Conservation (phyloP, 1,140 invertebrate genomes). For the Cydia strobilella region DNA sequence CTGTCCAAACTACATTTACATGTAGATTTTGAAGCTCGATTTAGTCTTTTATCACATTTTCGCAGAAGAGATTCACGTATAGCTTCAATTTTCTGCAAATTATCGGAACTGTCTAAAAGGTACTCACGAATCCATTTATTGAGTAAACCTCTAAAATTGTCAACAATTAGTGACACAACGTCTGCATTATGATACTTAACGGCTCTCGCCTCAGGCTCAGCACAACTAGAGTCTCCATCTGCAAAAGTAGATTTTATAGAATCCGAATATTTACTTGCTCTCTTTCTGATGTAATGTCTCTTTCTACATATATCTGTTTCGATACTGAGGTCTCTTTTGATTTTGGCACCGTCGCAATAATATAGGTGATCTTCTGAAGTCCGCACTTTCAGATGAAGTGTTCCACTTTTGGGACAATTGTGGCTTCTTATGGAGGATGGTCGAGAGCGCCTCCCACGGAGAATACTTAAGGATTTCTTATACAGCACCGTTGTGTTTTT, state of each 20-base stretch:
- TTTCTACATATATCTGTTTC: constrained; percentile 63
- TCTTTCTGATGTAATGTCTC: constrained; percentile 53
- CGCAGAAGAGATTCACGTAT: constrained; percentile 59
- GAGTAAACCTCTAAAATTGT: constrained; percentile 61
- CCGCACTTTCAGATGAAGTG: constrained; percentile 49
- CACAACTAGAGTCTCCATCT: constrained; percentile 38
- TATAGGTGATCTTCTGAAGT: constrained; percentile 39
- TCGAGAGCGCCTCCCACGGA: constrained; percentile 49
- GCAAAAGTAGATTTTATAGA: constrained; percentile 53
- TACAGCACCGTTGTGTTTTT: constrained; percentile 48
- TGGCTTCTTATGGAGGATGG: constrained; percentile 53
- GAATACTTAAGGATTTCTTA: constrained; percentile 56
- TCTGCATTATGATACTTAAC: constrained; percentile 48
- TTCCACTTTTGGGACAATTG: constrained; percentile 47
- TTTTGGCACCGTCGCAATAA: constrained; percentile 45
- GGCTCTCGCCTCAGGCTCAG: constrained; percentile 33
- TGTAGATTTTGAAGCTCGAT: neutral
- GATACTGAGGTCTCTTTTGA: constrained; percentile 62
- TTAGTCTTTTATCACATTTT: constrained; percentile 41
- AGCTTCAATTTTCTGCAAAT: constrained; percentile 58
- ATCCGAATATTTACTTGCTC: constrained; percentile 42
- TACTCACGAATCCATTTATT: constrained; percentile 61
- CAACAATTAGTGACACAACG: constrained; percentile 53
- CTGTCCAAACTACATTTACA: constrained; percentile 32
- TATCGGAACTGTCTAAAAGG: constrained; percentile 54